Evolutionary conservation across 2,888 invertebrate species (phyloP), one percentile per base, ranked within the genome.

Genomic region (Drosophila fungiperda): DNA sequence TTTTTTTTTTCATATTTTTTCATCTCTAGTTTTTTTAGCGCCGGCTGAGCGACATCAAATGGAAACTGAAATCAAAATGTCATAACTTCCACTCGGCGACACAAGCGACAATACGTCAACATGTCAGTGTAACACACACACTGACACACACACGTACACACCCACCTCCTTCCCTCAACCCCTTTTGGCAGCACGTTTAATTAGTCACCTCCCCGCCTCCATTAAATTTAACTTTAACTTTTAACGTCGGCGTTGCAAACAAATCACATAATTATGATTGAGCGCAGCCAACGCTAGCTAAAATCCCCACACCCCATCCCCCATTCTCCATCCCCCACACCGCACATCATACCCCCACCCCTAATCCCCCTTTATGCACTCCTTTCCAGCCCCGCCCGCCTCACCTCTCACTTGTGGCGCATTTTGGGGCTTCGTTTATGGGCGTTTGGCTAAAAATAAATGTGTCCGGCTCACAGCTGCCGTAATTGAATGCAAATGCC

Each of bases 191-290:
- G 54, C 50, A 42, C 71, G 65, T 80, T 82, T 87, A 85, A 87
- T 86, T 85, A 87, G 90, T 87, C 69, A 67, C 72, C 53, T 45
- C 45, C 71, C 50, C 68, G 36, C 35, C 29, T 38, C 15, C 45
- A 45, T 45, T 45, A 45, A 45, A 45, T 45, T 15, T 45, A 45
- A 45, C 23, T 45, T 45, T 45, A 53, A 53, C 20, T 40, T 42
- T 55, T 50, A 32, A 52, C 73, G 68, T 72, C 68, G 76, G 71
- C 80, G 85, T 79, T 80, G 86, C 90, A 88, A 90, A 91, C 92
- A 91, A 91, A 91, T 91, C 91, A 90, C 89, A 87, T 91, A 92
- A 92, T 91, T 91, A 91, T 92, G 92, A 91, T 91, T 91, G 91
- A 92, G 90, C 78, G 86, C 83, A 84, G 83, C 71, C 82, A 68